Evolutionary conservation across 2,888 invertebrate species (phyloP).

Genomic region (Rugalucina vietnamica): DNA sequence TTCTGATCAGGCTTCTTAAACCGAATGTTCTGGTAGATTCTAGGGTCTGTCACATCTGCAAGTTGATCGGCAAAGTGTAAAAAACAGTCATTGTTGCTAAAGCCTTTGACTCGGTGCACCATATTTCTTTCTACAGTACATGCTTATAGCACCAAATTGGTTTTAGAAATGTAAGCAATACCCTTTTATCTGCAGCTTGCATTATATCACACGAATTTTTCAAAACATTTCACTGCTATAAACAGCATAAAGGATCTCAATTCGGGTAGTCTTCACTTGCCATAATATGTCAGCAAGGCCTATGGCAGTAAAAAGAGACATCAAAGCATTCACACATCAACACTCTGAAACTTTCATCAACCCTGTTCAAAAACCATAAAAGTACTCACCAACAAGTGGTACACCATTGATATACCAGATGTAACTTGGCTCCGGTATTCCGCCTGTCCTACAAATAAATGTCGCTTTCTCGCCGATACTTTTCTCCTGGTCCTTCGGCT

Average conservation of each 20-base stretch:
- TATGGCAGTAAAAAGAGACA: too few species aligned
- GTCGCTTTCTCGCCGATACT: conserved; percentile 96
- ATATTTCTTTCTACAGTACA: not conserved
- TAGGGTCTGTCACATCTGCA: conserved; percentile 63
- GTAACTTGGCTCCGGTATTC: conserved; percentile 93
- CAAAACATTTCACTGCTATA: not conserved
- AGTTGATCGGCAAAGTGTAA: not conserved
- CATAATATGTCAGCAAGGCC: too few species aligned
- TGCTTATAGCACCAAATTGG: not conserved
- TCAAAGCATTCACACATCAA: too few species aligned
- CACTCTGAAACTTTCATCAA: too few species aligned
- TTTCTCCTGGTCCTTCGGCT: conserved; percentile 93
- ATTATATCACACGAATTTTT: not conserved
- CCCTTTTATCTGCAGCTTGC: not conserved
- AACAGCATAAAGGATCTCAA: too few species aligned
- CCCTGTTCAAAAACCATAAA: too few species aligned
- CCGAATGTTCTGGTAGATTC: conserved; percentile 57
- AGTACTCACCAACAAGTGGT: conserved; percentile 86
- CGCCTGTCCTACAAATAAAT: conserved; percentile 94
- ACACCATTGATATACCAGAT: conserved; percentile 98
- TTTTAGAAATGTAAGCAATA: not conserved
- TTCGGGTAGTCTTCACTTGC: too few species aligned
- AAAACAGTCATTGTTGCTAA: not conserved
- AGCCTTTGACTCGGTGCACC: not conserved
- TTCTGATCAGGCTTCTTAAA: conserved; percentile 63